These are phyloP conservation scores for Ptychoptera contaminata DNA, from an alignment of 2,888 invertebrate genomes.

Conservation along the genomic window DNA sequence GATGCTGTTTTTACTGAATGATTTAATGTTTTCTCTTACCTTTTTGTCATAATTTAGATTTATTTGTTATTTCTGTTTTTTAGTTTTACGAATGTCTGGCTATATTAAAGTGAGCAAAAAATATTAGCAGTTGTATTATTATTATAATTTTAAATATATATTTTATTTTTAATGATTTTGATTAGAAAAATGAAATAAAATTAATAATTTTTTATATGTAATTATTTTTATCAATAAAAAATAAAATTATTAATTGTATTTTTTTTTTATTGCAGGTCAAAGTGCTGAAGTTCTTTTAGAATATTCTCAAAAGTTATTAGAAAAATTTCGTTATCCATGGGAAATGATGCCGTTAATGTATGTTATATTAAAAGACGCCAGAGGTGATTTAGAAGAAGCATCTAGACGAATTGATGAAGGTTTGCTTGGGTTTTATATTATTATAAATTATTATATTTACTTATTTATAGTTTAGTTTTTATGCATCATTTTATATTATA, in stretches of 20 bases:
- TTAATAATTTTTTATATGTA: too few relatives aligned
- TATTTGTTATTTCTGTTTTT: too few relatives aligned
- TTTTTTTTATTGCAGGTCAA: constrained; percentile 27
- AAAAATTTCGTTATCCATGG: constrained; percentile 63
- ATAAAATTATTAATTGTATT: neutral
- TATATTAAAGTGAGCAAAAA: too few relatives aligned
- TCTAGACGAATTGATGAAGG: constrained; percentile 62
- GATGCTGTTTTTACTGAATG: too few relatives aligned
- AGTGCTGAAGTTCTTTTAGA: constrained; percentile 44
- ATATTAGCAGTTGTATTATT: too few relatives aligned
- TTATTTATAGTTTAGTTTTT: neutral
- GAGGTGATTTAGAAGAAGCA: constrained; percentile 58
- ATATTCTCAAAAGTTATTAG: constrained; percentile 56
- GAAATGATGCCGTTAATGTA: constrained; percentile 68
- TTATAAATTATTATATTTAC: too few relatives aligned
- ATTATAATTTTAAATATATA: too few relatives aligned
- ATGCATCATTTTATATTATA: neutral
- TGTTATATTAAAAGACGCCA: constrained; percentile 61
- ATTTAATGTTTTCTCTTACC: too few relatives aligned
- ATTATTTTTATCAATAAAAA: neutral
- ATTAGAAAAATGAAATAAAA: too few relatives aligned
- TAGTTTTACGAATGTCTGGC: too few relatives aligned
- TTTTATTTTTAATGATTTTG: too few relatives aligned
- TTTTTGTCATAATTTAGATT: too few relatives aligned
- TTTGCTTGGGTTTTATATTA: constrained; percentile 23